A percentile compares a stretch with the other conserved stretches of the same genome.
phyloP scores from a whole-genome alignment of 2,888 invertebrate species.

The Nematopogon swammerdamellus region DNA sequence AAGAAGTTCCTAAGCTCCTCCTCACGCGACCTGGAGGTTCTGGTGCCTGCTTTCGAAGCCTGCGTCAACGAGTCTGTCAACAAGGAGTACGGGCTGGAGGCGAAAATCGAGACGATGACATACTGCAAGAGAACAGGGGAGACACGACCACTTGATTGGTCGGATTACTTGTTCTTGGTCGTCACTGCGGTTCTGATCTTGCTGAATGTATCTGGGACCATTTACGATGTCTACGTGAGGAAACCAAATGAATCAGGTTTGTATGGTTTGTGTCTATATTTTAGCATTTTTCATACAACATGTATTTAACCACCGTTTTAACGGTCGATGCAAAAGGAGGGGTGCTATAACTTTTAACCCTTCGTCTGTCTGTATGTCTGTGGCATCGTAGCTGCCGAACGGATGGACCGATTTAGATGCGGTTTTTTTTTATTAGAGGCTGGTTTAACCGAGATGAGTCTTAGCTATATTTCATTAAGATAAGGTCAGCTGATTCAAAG shows the following conservation, averaged over 20 bases:
- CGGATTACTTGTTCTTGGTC: background rate
- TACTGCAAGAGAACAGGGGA: conserved; percentile 30
- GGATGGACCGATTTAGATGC: too few relatives aligned
- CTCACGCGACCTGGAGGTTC: conserved; percentile 16
- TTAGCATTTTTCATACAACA: too few relatives aligned
- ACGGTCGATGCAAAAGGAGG: too few relatives aligned
- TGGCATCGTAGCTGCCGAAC: too few relatives aligned
- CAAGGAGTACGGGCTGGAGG: conserved; percentile 26
- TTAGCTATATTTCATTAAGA: too few relatives aligned
- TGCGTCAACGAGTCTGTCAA: conserved; percentile 34
- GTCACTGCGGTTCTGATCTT: background rate
- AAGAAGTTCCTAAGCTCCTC: conserved; percentile 14
- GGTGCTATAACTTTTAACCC: too few relatives aligned
- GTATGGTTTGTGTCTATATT: background rate
- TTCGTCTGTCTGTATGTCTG: too few relatives aligned
- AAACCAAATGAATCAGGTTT: background rate
- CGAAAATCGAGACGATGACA: conserved; percentile 19
- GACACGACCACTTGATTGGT: background rate
- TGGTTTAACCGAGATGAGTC: too few relatives aligned
- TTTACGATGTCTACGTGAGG: background rate
- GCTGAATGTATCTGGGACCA: background rate
- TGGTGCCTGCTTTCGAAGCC: conserved; percentile 24
- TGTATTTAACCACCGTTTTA: too few relatives aligned
- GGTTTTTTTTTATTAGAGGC: too few relatives aligned
- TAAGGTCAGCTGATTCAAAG: too few relatives aligned